These are phyloP conservation scores for Scolopax mira DNA, from an alignment of 2,113 vertebrate genomes.

Conservation along the genomic window DNA sequence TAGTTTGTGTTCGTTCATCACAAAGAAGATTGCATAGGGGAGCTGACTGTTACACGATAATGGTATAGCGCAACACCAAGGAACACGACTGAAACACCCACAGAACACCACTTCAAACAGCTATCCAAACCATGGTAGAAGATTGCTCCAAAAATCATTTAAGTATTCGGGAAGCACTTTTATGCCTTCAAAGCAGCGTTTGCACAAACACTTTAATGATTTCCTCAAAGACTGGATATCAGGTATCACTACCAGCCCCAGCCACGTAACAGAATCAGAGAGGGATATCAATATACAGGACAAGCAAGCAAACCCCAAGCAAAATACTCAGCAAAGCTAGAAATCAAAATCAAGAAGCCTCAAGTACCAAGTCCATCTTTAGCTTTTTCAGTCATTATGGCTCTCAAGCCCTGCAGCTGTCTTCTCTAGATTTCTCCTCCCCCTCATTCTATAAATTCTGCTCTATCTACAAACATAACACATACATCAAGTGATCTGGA, in stretches of 20 bases:
- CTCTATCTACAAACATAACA: not conserved
- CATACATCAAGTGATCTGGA: not conserved
- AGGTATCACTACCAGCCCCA: not conserved
- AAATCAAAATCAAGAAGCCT: not conserved
- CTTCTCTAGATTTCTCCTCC: not conserved
- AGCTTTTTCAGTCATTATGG: not conserved
- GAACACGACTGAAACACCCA: not conserved
- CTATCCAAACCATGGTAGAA: not conserved
- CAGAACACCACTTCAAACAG: not conserved
- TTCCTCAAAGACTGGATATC: not conserved
- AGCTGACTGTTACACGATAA: not conserved
- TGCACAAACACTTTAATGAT: not conserved
- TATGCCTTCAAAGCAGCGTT: not conserved
- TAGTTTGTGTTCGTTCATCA: not conserved
- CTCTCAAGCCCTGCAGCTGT: not conserved
- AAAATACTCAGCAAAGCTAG: not conserved
- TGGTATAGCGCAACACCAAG: not conserved
- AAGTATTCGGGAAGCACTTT: not conserved
- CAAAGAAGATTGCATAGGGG: constrained; percentile 16
- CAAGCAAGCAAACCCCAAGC: not conserved
- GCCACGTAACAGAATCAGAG: accelerated
- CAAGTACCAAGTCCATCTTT: not conserved
- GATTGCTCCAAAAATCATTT: not conserved
- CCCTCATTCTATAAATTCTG: not conserved
- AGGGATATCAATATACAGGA: not conserved